phyloP scores from a whole-genome alignment of 1,140 invertebrate genomes.

The Pemphigus obesinymphae region DNA sequence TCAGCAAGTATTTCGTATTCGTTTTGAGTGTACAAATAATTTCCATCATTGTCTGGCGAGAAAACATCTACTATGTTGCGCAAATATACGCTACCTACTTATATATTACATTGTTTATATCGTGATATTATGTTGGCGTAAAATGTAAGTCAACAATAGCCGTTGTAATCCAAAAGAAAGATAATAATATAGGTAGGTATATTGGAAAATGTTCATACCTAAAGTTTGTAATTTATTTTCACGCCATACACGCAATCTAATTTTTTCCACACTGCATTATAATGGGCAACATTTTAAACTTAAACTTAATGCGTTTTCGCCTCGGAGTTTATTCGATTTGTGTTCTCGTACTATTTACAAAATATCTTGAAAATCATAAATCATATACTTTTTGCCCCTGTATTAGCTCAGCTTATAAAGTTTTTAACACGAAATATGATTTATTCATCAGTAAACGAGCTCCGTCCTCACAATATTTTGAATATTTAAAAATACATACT shows the following conservation, averaged over 20 bases:
- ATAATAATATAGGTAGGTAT: no score
- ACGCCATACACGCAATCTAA: background rate
- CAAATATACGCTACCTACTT: no score
- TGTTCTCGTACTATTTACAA: background rate
- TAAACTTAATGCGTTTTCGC: background rate
- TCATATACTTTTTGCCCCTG: background rate
- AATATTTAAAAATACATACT: no score
- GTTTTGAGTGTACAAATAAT: background rate
- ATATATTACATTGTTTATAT: no score
- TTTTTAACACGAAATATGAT: conserved; percentile 3
- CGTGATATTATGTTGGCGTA: background rate
- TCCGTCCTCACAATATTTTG: no score
- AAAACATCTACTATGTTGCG: no score
- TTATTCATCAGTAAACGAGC: background rate
- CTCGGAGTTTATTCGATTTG: background rate
- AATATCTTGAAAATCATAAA: background rate
- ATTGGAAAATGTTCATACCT: background rate
- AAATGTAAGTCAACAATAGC: background rate
- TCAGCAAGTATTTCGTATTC: no score
- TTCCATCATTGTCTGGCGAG: background rate
- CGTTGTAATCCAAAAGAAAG: background rate
- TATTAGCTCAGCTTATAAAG: conserved; percentile 22
- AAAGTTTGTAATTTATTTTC: conserved; percentile 14
- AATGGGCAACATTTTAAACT: background rate
- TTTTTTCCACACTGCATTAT: background rate